Base-by-base conservation (phyloP, 1,140 invertebrate genomes). In the Drosophila tropicalis region DNA sequence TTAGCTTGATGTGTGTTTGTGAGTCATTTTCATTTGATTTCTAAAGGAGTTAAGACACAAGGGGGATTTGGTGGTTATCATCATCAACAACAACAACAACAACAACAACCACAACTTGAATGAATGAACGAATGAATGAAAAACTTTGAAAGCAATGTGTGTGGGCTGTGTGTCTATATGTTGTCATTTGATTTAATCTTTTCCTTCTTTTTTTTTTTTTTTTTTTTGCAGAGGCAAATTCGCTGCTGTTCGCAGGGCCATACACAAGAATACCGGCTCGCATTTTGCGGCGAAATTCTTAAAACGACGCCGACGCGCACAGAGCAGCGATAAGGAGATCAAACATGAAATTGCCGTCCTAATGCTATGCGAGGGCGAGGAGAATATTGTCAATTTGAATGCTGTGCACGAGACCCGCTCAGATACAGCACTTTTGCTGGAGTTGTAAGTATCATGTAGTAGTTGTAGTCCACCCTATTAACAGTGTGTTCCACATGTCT, bases 281-380 rank as follows among this genome's bases (percentile, higher is more conserved):
- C 95, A 97, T 92, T 99, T 97, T 94, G 98, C 98, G 1, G 98
- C 98, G 72, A 99, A 99, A 93, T 98, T 97, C 93, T 96, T 99
- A 75, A 95, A 96, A 92, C 98, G 98, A 92, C 93, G 97, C 77
- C 94, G 97, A 83, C 95, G 96, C 74, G 96, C 95, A 29, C 94
- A 95, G 70, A 96, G 97, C 92, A 95, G 96, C 40, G 94, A 95
- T 79, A 95, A 95, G 81, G 97, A 98, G 92, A 97, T 97, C 63
- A 94, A 96, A 71, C 96, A 98, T 93, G 98, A 98, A 93, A 96
- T 98, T 69, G 97, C 97, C 56, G 97, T 98, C 83, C 94, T 98
- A 70, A 95, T 97, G 87, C 94, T 97, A 72, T 97, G 96, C 83
- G 94, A 95, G 9, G 94, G 95, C 81, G 96, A 96, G 92, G 94